Base-by-base conservation (phyloP, 37 sponge, comb jelly and placozoan species). In the Lycopodina hypogea region DNA sequence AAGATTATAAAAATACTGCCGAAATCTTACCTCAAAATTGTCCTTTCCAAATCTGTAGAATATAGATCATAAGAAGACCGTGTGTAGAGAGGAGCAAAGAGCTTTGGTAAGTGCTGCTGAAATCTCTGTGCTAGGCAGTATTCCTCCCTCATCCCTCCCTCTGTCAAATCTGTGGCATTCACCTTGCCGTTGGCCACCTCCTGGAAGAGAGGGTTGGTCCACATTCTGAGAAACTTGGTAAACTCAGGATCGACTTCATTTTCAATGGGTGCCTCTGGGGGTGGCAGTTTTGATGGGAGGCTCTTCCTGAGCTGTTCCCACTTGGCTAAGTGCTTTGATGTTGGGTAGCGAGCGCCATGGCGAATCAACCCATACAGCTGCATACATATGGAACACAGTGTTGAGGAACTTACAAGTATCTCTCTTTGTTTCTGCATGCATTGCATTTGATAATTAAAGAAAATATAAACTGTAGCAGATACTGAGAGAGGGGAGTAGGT, bases 91-190 rank as follows among this genome's bases (percentile, higher is more conserved):
- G 4, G 26, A 8, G 2, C 2, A 17, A 65, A 32, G 32, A 65
- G 35, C 32, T 65, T 11, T 9, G 66, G 66, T 12, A 65, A 65
- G 30, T 34, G 66, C 66, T 65, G 66, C 2, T 34, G 26, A 32
- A 77, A 29, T 77, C 78, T 58, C 36, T 62, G 26, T 1, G 37
- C 66, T 8, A 77, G 45, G 62, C 78, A 77, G 42, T 77, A 77
- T 26, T 42, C 35, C 45, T 77, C 78, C 65, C 57, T 77, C 15
- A 35, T 35, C 14, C 78, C 78, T 32, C 30, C 17, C 34, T 32
- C 66, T 7, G 35, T 65, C 66, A 65, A 65, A 12, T 65, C 66
- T 30, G 66, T 32, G 7, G 66, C 33, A 32, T 65, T 30, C 7
- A 32, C 32, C 66, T 33, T 28, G 33, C 17, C 66, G 18, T 34